Percentiles rank a stretch among this genome's conserved stretches.
Evolutionary conservation across 2,113 vertebrate species (phyloP).

Genomic region (Emydura subglobosa): DNA sequence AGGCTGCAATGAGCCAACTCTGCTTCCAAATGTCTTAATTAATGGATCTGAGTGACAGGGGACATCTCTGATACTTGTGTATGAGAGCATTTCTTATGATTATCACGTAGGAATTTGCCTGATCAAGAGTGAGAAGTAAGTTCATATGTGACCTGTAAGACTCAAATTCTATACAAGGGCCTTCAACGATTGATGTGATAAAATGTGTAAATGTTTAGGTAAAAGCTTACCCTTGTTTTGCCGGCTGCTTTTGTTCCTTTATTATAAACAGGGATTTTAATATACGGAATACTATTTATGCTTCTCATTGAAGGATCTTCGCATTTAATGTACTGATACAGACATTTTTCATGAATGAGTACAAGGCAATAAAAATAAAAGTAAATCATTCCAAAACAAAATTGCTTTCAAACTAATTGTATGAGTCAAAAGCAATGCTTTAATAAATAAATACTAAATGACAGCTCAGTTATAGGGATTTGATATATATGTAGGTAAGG

Average conservation of each 20-base stretch:
- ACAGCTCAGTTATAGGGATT: background rate
- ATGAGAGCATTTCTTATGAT: background rate
- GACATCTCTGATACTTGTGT: background rate
- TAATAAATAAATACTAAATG: conserved; percentile 32
- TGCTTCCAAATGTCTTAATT: background rate
- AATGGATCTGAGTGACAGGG: background rate
- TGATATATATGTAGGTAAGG: background rate
- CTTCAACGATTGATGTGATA: background rate
- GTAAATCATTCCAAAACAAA: conserved; percentile 33
- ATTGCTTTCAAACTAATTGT: conserved; percentile 18
- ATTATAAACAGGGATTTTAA: background rate
- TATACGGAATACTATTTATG: background rate
- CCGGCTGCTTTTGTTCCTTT: background rate
- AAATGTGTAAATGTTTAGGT: background rate
- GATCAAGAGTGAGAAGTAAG: background rate
- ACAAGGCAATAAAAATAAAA: conserved; percentile 28
- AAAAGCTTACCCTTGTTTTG: background rate
- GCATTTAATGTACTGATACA: background rate
- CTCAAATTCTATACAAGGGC: background rate
- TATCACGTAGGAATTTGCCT: background rate
- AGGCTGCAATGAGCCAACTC: background rate
- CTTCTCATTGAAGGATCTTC: background rate
- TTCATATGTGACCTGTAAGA: background rate
- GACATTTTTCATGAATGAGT: background rate
- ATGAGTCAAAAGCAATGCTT: background rate